Evolutionary conservation across 2,888 invertebrate genomes (phyloP).

Genomic region (Drosophila ustulata): DNA sequence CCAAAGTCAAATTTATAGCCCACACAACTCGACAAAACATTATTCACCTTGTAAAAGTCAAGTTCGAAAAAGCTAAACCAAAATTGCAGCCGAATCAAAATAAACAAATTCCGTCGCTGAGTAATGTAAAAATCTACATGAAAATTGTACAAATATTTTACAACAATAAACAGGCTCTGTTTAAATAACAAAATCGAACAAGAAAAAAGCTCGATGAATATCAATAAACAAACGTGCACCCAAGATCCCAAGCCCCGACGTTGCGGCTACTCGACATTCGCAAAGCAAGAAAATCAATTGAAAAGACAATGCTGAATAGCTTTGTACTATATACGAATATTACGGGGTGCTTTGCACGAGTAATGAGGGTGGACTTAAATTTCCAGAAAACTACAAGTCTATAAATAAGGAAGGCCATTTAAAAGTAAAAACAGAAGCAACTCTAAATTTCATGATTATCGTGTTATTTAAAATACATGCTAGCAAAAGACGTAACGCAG

Average conservation of each 20-base stretch:
- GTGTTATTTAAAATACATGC: too few relatives aligned
- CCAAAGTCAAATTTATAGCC: conserved; percentile 40
- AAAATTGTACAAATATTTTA: conserved; percentile 65
- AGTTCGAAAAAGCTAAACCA: conserved; percentile 44
- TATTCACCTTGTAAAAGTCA: conserved; percentile 73
- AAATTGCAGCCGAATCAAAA: conserved; percentile 58
- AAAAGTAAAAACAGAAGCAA: too few relatives aligned
- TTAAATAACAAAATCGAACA: conserved; percentile 47
- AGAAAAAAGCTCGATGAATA: conserved; percentile 39
- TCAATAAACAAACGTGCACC: conserved; percentile 66
- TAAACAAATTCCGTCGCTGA: conserved; percentile 54
- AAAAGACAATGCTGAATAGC: conserved; percentile 10
- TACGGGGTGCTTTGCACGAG: neutral
- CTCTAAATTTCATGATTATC: too few relatives aligned
- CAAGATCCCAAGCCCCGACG: neutral
- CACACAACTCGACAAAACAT: conserved; percentile 33
- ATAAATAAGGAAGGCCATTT: too few relatives aligned
- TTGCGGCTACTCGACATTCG: conserved; percentile 1
- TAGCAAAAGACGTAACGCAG: neutral
- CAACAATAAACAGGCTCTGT: conserved; percentile 69
- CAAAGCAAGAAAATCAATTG: conserved; percentile 13
- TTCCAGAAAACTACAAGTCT: too few relatives aligned
- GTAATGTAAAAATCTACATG: conserved; percentile 62
- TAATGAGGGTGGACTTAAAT: neutral
- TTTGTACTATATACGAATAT: conserved; percentile 10